These are phyloP conservation scores for Lepus americanus DNA, from an alignment of 2,113 vertebrate species.

Conservation along the genomic window DNA sequence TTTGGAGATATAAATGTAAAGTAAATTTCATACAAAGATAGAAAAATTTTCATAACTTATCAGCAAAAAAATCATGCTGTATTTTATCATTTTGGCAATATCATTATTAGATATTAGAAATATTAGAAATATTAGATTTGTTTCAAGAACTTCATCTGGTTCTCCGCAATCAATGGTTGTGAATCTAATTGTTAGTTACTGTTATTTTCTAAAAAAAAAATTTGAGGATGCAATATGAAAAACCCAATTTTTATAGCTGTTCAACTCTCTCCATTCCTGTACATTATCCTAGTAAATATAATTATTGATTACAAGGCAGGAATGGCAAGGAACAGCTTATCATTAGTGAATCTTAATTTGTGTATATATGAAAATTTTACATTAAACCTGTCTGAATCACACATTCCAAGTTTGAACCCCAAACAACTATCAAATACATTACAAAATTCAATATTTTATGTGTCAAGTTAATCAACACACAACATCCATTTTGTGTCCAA, in stretches of 20 bases:
- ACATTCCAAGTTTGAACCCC: constrained; percentile 81
- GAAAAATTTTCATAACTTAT: background rate
- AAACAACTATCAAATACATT: constrained; percentile 83
- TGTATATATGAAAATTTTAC: constrained; percentile 87
- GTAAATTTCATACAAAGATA: constrained; percentile 46
- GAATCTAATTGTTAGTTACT: constrained; percentile 13
- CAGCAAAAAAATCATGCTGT: background rate
- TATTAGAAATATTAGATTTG: constrained; percentile 27
- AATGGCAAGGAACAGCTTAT: constrained; percentile 89
- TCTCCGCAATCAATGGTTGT: constrained; percentile 35
- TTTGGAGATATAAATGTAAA: constrained; percentile 50
- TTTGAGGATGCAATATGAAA: constrained; percentile 22
- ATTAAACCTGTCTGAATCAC: constrained; percentile 86
- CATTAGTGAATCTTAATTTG: constrained; percentile 86
- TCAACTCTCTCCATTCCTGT: constrained; percentile 84
- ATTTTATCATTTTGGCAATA: background rate
- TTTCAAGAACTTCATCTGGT: constrained; percentile 43
- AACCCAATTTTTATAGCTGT: constrained; percentile 62
- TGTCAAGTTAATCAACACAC: constrained; percentile 84
- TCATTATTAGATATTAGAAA: background rate
- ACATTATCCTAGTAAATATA: constrained; percentile 75
- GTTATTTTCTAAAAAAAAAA: background rate
- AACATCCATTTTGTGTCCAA: constrained; percentile 85
- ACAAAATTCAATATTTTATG: constrained; percentile 83
- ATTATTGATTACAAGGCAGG: constrained; percentile 83